Base-by-base conservation (phyloP, 2,888 invertebrate genomes). In the Horisme vitalbata region DNA sequence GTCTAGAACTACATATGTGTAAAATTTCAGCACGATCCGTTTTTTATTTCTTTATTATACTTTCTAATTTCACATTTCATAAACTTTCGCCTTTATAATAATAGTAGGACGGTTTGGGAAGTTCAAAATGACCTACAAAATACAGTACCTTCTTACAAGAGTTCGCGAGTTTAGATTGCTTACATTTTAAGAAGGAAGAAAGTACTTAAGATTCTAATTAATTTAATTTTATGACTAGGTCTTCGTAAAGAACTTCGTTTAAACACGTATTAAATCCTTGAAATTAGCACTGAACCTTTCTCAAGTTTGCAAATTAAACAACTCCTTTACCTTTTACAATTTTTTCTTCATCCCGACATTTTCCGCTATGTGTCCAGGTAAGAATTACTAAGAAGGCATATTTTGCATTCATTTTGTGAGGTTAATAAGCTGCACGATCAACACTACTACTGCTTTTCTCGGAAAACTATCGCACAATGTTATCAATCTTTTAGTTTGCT, bases 261-360 rank as follows among this genome's bases (percentile, higher is more conserved):
- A n/a, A n/a, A 14, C 34, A 34, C n/a, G 14, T 24, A 34, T 26
- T 26, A 15, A 23, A 35, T 35, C 12, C 24, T 44, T 24, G 0
- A 30, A 36, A 14, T 27, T 30, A 2, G 31, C 18, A 41, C 11
- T 32, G 23, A 1, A 41, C 3, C 33, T 24, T 41, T 21, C n/a
- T 21, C 13, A 31, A 41, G 28, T 34, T 38, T 46, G 26, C 14
- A 36, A 33, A 37, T 34, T 39, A 41, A 30, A 50, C 44, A 26
- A 31, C 72, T 88, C 87, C 83, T 83, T 85, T 73, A 88, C 87
- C 83, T 83, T 85, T 87, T 63, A 82, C 69, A 53, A 88, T 88
- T 71, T 82, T 87, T 8, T 88, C 88, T 64, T 89, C 88, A 57
- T 89, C 88, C 52, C 84, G 71, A 55, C 83, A 77, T 36, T 59